Evolutionary conservation across 2,888 invertebrate genomes (phyloP), one percentile per base, ranked within the genome.

Genomic region (Campaea margaritaria): DNA sequence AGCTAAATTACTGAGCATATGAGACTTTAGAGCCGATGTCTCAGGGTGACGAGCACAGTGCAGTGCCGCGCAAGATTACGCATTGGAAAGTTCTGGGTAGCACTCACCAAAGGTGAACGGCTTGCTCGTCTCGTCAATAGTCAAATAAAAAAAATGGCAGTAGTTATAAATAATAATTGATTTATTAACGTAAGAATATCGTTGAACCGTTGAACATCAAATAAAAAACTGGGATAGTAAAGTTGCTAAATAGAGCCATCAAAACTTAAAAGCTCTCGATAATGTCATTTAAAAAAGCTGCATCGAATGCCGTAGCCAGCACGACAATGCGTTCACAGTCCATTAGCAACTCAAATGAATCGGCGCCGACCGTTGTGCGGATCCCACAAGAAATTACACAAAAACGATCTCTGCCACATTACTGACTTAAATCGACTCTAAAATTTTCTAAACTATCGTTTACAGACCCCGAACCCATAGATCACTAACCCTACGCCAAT

Each of bases 391-490:
- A 81, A 82, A 77, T 76, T 76, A 79, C 79, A 81, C 75, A 83
- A 85, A 83, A 85, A 82, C 80, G 79, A 84, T 86, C 87, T 80
- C 86, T 83, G 82, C 72, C 79, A 79, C 83, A 87, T 87, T 86
- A 83, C 78, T 73, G 83, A 82, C 83, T 87, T 80, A 87, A 90
- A 91, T 89, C 80, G 86, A 79, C 74, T 89, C 86, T 87, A 85
- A 90, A 91, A 88, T 89, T 85, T 74, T 84, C 73, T 86, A 88
- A 91, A 89, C 83, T 85, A 77, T 82, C 90, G 83, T 87, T 88
- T 87, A 86, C 81, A 77, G 58, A 71, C 82, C 87, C 89, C 79
- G 74, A 70, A 72, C 65, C 80, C 72, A 91, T 91, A 91, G 81
- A 90, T 91, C 89, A 90, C 81, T 72, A 81, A 82, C 86, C 85